Conservation (phyloP, 1,140 invertebrate species). For the Apis laboriosa region DNA sequence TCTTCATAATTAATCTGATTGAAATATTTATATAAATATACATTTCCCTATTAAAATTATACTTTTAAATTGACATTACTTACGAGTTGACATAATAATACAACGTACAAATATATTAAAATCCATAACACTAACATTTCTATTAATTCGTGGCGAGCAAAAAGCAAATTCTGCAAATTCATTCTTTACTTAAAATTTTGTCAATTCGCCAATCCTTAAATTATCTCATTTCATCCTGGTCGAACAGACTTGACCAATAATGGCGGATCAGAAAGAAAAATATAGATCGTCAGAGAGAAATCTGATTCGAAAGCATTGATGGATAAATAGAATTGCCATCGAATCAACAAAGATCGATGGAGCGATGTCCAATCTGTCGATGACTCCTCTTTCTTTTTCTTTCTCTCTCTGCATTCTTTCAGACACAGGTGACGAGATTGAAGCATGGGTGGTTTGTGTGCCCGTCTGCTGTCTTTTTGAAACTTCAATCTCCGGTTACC, state of each 20-base stretch:
- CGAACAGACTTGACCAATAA: no score
- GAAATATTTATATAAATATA: no score
- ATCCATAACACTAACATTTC: no score
- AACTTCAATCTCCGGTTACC: conserved; percentile 49
- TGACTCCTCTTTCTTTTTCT: neutral
- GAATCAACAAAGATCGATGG: conserved; percentile 58
- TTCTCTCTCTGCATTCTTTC: conserved; percentile 9
- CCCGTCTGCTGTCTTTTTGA: conserved; percentile 27
- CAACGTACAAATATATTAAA: no score
- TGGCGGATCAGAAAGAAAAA: neutral
- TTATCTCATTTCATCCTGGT: neutral
- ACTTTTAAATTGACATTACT: no score
- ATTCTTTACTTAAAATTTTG: no score
- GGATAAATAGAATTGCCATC: conserved; percentile 60
- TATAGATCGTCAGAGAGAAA: conserved; percentile 2
- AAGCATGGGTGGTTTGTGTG: conserved; percentile 9
- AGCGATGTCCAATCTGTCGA: conserved; percentile 60
- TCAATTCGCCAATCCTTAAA: no score
- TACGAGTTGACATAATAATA: no score
- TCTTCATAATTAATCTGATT: no score
- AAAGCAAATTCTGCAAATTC: no score
- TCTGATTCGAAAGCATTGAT: conserved; percentile 26
- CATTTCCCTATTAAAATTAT: no score
- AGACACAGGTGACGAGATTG: neutral
- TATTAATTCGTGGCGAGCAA: no score